Percentiles rank a stretch among this genome's conserved stretches.
Evolutionary conservation across 2,888 invertebrate genomes (phyloP).

Genomic region (Tipula helvola): DNA sequence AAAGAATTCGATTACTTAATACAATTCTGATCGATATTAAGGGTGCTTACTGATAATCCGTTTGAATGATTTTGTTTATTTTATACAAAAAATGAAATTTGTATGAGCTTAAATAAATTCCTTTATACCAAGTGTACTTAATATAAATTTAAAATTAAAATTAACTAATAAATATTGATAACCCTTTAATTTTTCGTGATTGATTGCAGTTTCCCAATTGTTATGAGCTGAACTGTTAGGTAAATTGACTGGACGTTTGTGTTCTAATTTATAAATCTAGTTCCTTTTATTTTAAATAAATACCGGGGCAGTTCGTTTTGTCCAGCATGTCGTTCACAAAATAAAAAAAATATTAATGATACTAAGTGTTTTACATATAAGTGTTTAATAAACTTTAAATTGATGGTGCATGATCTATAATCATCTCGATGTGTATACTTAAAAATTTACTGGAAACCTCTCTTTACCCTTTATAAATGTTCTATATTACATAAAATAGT

Average conservation of each 20-base stretch:
- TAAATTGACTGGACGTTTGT: not conserved
- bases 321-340: not conserved
- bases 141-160: not conserved
- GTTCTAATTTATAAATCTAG: not conserved
- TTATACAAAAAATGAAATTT: not conserved
- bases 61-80: no score
- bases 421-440: not conserved
- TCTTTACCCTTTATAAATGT: not conserved
- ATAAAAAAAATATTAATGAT: not conserved
- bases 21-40: no score
- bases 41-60: no score
- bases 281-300: not conserved
- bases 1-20: no score
- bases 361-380: not conserved
- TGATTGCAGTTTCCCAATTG: not conserved
- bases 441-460: not conserved
- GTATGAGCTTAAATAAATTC: not conserved
- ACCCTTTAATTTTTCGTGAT: not conserved
- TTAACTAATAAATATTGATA: not conserved
- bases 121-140: not conserved
- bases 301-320: not conserved
- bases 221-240: not conserved
- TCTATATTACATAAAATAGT: not conserved
- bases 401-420: not conserved
- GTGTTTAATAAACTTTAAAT: not conserved